Conservation (phyloP, 2,797 vertebrate genomes). For the Anabacerthia variegaticeps region DNA sequence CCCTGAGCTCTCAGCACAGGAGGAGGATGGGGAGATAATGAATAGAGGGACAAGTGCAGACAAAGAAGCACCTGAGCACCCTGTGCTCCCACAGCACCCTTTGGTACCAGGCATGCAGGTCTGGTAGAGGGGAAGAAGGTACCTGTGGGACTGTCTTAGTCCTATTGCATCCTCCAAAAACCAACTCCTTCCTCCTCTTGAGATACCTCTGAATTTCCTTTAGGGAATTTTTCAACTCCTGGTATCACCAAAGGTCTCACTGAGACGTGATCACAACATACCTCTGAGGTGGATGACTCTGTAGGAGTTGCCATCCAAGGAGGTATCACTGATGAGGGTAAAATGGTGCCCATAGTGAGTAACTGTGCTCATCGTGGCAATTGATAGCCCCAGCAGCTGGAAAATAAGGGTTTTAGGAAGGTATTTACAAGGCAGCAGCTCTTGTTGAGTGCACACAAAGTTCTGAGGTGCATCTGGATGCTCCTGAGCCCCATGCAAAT, state of each 20-base stretch:
- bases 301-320: slow-evolving; percentile 38
- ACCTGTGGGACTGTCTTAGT: neutral
- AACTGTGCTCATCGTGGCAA: slow-evolving; percentile 52
- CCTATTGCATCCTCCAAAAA: neutral
- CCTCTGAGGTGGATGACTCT: slow-evolving; percentile 48
- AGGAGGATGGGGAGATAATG: neutral
- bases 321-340: slow-evolving; percentile 35
- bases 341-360: slow-evolving; percentile 54
- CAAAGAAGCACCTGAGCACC: neutral
- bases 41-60: neutral
- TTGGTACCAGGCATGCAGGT: rapidly evolving
- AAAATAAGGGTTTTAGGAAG: neutral
- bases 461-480: neutral
- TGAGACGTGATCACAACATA: neutral
- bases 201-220: neutral
- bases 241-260: neutral
- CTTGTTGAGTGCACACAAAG: neutral
- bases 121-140: neutral
- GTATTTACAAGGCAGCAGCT: neutral
- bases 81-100: neutral
- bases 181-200: neutral
- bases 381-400: slow-evolving; percentile 69
- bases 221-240: neutral
- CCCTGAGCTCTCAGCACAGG: neutral
- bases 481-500: neutral